Evolutionary conservation across 1,140 invertebrate species (phyloP).

Genomic region (Papilio xuthus): DNA sequence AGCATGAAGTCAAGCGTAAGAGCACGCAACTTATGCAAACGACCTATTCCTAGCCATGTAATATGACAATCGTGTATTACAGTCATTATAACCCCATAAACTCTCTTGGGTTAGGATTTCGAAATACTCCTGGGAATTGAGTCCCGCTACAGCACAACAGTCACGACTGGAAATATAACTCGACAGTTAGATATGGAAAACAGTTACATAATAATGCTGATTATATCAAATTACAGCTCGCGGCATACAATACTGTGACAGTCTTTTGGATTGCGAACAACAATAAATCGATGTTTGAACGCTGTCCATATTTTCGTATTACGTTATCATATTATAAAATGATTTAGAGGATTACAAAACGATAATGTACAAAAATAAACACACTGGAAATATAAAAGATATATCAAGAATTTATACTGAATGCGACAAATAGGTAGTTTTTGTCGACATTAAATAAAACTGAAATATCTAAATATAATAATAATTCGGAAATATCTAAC

Average conservation of each 20-base stretch:
- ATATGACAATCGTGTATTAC: slow-evolving; percentile 51
- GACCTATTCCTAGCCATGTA: slow-evolving; percentile 59
- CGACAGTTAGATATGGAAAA: slow-evolving; percentile 52
- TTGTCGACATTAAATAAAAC: no score
- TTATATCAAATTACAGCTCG: slow-evolving; percentile 59
- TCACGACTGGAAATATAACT: slow-evolving; percentile 64
- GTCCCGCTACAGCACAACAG: slow-evolving; percentile 55
- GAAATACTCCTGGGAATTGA: slow-evolving; percentile 67
- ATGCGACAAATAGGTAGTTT: no score
- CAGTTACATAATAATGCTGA: slow-evolving; percentile 57
- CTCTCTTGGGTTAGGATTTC: slow-evolving; percentile 53
- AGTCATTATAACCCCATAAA: slow-evolving; percentile 66
- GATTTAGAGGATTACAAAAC: neutral
- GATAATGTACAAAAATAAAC: neutral
- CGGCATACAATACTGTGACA: slow-evolving; percentile 65
- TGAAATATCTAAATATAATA: no score
- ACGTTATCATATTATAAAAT: neutral
- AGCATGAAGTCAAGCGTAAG: slow-evolving; percentile 70
- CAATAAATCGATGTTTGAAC: slow-evolving; percentile 26
- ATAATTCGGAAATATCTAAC: no score
- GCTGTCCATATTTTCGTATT: neutral
- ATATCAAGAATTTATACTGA: no score
- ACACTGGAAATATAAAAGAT: neutral
- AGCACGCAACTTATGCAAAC: slow-evolving; percentile 71
- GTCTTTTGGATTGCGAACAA: slow-evolving; percentile 38